Conservation (phyloP, 2,113 vertebrate genomes). For the Elephas maximus region DNA sequence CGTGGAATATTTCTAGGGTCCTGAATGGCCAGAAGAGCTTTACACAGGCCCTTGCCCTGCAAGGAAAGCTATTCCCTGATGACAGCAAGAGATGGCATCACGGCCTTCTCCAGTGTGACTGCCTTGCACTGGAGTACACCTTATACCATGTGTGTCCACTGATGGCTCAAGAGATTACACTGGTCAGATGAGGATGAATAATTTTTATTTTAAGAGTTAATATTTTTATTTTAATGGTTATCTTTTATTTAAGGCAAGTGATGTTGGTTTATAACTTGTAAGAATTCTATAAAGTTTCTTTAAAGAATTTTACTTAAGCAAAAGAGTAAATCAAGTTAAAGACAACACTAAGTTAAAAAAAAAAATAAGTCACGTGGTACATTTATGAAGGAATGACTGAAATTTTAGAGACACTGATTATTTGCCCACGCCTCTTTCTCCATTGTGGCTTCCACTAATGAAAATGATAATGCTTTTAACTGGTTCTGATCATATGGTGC, state of each 20-base stretch:
- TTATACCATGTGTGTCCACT: neutral
- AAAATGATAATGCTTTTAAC: neutral
- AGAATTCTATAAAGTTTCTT: neutral
- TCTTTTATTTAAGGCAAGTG: neutral
- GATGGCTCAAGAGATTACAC: neutral
- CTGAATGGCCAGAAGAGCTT: too few species aligned
- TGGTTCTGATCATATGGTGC: neutral
- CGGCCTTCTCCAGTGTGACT: too few species aligned
- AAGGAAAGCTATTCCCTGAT: neutral
- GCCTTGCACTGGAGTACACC: neutral
- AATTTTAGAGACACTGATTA: neutral
- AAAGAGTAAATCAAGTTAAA: neutral
- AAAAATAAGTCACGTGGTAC: neutral
- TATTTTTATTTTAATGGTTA: neutral
- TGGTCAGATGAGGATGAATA: neutral
- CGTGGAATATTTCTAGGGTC: neutral
- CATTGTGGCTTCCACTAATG: neutral
- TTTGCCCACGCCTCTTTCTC: neutral
- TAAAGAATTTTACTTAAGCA: neutral
- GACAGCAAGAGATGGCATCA: neutral
- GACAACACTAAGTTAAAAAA: neutral
- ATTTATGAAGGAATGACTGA: neutral
- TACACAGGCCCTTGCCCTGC: neutral
- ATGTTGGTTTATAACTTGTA: neutral
- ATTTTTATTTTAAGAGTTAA: neutral